Evolutionary conservation across 2,888 invertebrate genomes (phyloP), one percentile per base, ranked within the genome.

Genomic region (Callimorpha dominula): DNA sequence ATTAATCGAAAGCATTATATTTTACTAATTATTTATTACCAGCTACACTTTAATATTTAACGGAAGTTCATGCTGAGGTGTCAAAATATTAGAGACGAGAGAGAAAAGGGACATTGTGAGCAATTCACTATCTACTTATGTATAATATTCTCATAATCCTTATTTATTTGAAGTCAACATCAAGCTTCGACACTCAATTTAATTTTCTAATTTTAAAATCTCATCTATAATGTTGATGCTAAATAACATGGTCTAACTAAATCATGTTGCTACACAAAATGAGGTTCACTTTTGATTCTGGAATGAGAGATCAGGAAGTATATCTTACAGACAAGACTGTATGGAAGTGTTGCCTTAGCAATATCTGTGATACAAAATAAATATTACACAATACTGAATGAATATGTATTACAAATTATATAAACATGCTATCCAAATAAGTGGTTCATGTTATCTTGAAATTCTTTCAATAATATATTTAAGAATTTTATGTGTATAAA

Each of bases 301-400:
- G 87, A 90, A 85, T 82, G 80, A 89, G 90, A 91, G 89, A 91
- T 91, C 89, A 88, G 94, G 94, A 94, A 94, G 93, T 86, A 87
- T 87, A 81, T 76, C 77, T 80, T 88, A 50, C n/a, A 20, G 60
- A 78, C 73, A 90, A 91, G 89, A 90, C 89, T 83, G 78, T 71
- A 83, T 91, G 93, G 92, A 93, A 93, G 93, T 83, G 70, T 70
- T 71, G 74, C 57, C 52, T 78, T 79, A 42, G 40, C 64, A 49
- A 74, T 69, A n/a, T 74, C 12, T 14, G 50, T 67, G 68, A 77
- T 65, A 65, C 63, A 60, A 20, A 57, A 57, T 31, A 65, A 70
- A 62, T 65, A 65, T 31, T 71, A 73, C 67, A 69, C 54, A 72
- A 64, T 68, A 72, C 17, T 52, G 42, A 64, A 67, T 64, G n/a